Percentiles rank a stretch among this genome's conserved stretches.
phyloP scores from a whole-genome alignment of 2,888 invertebrate genomes.

The Romanomermis culicivorax region DNA sequence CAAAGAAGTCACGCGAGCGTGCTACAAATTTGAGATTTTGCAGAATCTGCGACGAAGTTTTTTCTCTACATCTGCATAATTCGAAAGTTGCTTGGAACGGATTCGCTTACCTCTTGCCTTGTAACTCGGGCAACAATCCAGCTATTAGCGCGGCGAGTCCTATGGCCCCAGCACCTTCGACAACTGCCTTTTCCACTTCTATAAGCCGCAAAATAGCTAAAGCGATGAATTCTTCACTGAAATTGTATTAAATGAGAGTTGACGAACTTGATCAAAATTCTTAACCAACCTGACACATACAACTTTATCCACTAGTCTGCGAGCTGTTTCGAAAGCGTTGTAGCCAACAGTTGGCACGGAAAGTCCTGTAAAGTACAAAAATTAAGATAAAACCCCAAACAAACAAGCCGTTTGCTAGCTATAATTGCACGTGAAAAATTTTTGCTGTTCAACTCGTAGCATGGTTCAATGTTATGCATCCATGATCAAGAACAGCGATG shows the following conservation, averaged over 20 bases:
- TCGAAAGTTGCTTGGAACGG: too few species aligned
- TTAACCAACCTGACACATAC: constrained; percentile 45
- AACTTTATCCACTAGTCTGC: constrained; percentile 51
- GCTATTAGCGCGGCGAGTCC: constrained; percentile 63
- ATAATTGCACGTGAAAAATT: too few species aligned
- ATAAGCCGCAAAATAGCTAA: constrained; percentile 34
- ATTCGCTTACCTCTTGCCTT: constrained; percentile 52
- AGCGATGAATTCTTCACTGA: constrained; percentile 34
- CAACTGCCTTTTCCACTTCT: constrained; percentile 62
- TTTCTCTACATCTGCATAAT: too few species aligned
- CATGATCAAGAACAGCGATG: not conserved
- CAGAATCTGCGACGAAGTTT: too few species aligned
- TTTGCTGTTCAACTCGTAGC: too few species aligned
- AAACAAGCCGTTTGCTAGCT: too few species aligned
- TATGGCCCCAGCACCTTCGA: constrained; percentile 70
- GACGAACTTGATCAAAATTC: not conserved
- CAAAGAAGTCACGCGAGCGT: too few species aligned
- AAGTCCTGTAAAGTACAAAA: too few species aligned
- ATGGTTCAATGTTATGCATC: not conserved
- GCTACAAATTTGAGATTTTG: too few species aligned
- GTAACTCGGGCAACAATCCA: constrained; percentile 53
- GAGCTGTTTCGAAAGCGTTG: constrained; percentile 56
- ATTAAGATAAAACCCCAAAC: too few species aligned
- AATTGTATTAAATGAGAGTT: not conserved
- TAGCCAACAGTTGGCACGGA: constrained; percentile 68